phyloP scores from a whole-genome alignment of 2,888 invertebrate species.

The Cheilosia variabilis region DNA sequence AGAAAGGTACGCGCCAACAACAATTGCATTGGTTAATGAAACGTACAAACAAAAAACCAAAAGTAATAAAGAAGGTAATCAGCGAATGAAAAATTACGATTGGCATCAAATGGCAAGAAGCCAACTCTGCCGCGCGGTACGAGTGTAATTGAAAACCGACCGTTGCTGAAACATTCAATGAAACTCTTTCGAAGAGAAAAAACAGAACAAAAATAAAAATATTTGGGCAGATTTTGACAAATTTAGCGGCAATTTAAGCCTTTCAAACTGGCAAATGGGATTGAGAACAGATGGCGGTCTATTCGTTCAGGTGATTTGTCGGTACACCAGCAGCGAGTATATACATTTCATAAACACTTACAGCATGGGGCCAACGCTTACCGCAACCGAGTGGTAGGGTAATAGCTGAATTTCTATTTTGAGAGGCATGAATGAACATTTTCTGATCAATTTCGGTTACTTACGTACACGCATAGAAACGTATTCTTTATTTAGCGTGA shows the following conservation, averaged over 20 bases:
- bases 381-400: neutral
- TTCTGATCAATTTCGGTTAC: neutral
- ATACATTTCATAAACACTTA: constrained; percentile 1
- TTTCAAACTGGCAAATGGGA: constrained; percentile 19
- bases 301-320: constrained; percentile 11
- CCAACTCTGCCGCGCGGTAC: constrained; percentile 23
- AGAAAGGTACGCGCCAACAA: constrained; percentile 40
- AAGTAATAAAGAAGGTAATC: constrained; percentile 29
- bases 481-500: neutral
- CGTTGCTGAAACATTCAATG: constrained; percentile 30
- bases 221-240: constrained; percentile 37
- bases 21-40: constrained; percentile 14
- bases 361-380: neutral
- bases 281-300: constrained; percentile 24
- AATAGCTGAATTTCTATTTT: constrained; percentile 17
- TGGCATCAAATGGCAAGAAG: constrained; percentile 38
- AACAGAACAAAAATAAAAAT: constrained; percentile 26
- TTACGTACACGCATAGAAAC: neutral
- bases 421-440: neutral
- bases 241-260: constrained; percentile 21
- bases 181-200: constrained; percentile 19
- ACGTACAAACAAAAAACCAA: constrained; percentile 11
- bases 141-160: neutral
- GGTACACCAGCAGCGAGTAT: neutral
- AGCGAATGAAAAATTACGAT: constrained; percentile 32